These are phyloP conservation scores for Drosophila micromelanica DNA, from an alignment of 1,140 invertebrate genomes.

Conservation along the genomic window DNA sequence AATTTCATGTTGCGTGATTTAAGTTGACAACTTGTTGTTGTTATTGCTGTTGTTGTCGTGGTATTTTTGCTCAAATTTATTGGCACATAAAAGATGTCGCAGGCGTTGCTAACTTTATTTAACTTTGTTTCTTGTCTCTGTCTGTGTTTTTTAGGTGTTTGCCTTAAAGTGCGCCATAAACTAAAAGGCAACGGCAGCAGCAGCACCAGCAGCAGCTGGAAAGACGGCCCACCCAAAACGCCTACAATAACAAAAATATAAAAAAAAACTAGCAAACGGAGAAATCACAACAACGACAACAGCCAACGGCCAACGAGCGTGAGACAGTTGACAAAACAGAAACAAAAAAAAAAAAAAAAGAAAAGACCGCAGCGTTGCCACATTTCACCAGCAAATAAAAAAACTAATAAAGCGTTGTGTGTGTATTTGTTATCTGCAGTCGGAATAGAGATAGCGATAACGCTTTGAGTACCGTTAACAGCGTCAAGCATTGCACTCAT, in stretches of 20 bases:
- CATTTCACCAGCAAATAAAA: slow-evolving; percentile 52
- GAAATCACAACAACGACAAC: slow-evolving; percentile 67
- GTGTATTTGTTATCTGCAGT: slow-evolving; percentile 49
- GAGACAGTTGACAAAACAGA: slow-evolving; percentile 33
- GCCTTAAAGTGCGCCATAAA: slow-evolving; percentile 80
- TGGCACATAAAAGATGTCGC: slow-evolving; percentile 76
- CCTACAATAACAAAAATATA: slow-evolving; percentile 52
- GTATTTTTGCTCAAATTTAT: slow-evolving; percentile 74
- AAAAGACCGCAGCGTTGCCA: slow-evolving; percentile 51
- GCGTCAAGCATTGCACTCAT: slow-evolving; percentile 38
- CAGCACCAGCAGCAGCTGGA: slow-evolving; percentile 24
- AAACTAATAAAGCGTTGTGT: slow-evolving; percentile 25
- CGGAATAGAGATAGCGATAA: slow-evolving; percentile 70
- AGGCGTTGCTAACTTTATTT: slow-evolving; percentile 81
- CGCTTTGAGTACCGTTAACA: slow-evolving; percentile 58
- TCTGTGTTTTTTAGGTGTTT: slow-evolving; percentile 69
- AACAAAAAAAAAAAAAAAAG: slow-evolving; percentile 9
- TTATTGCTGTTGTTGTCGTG: slow-evolving; percentile 16
- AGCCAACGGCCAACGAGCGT: slow-evolving; percentile 30
- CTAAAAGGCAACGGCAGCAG: slow-evolving; percentile 57
- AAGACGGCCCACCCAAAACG: slow-evolving; percentile 64
- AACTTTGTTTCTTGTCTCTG: slow-evolving; percentile 44
- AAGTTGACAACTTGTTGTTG: slow-evolving; percentile 60
- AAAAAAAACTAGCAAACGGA: slow-evolving; percentile 29
- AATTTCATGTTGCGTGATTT: slow-evolving; percentile 80